A percentile compares a stretch with the other conserved stretches of the same genome.
These are phyloP conservation scores for Drosophila borborema DNA, from an alignment of 2,888 invertebrate genomes.

Conservation along the genomic window DNA sequence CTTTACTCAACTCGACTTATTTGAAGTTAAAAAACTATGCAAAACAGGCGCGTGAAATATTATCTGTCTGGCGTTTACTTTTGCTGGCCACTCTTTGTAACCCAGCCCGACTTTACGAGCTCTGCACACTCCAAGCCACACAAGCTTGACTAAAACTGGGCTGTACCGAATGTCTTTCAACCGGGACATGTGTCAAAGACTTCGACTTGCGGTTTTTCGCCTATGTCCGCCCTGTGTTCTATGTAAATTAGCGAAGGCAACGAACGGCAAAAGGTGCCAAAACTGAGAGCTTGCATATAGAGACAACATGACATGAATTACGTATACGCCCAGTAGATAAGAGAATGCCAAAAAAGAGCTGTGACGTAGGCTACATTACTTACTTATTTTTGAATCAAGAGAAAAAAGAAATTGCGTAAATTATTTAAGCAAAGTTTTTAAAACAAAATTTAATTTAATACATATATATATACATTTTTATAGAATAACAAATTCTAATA, in stretches of 20 bases:
- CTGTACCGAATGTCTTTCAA: constrained; percentile 51
- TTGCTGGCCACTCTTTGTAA: constrained; percentile 36
- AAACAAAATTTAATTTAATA: too few relatives aligned
- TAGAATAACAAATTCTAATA: neutral
- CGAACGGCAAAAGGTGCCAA: constrained; percentile 57
- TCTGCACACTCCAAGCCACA: constrained; percentile 31
- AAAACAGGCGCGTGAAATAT: constrained; percentile 79
- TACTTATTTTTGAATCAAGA: neutral
- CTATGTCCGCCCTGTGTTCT: constrained; percentile 30
- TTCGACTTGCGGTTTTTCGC: constrained; percentile 48
- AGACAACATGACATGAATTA: constrained; percentile 33
- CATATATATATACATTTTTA: too few relatives aligned
- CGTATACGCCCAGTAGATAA: constrained; percentile 28
- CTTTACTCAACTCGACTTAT: constrained; percentile 11
- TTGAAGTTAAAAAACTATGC: constrained; percentile 64
- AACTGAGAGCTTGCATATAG: constrained; percentile 8
- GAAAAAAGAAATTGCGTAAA: neutral
- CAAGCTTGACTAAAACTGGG: constrained; percentile 22
- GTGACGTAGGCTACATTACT: neutral
- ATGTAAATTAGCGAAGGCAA: constrained; percentile 67
- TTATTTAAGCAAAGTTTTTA: too few relatives aligned
- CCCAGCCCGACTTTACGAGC: constrained; percentile 32
- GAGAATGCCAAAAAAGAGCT: neutral
- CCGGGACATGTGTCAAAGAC: constrained; percentile 75
- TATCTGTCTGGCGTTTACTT: constrained; percentile 74